phyloP scores from a whole-genome alignment of 2,113 vertebrate species.

The Gnathonemus echidnorhynchus region DNA sequence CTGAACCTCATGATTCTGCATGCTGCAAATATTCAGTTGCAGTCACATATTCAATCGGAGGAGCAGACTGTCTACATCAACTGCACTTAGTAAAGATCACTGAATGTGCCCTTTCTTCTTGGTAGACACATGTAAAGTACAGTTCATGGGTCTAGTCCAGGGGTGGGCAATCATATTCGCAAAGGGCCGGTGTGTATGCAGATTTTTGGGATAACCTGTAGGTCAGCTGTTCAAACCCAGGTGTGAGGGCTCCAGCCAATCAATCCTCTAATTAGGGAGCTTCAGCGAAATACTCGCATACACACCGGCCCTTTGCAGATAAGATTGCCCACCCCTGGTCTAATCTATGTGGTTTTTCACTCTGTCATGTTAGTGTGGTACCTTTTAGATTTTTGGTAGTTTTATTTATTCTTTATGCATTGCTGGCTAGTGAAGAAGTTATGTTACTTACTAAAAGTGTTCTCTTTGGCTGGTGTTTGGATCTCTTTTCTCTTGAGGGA shows the following conservation, averaged over 20 bases:
- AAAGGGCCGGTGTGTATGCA: no score
- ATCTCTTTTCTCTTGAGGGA: background rate
- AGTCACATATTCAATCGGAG: background rate
- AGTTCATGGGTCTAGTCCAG: background rate
- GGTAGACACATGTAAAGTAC: background rate
- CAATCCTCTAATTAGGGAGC: no score
- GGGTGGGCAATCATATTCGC: no score
- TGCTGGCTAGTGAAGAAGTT: background rate
- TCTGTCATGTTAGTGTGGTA: background rate
- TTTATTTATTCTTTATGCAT: background rate
- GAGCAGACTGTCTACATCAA: background rate
- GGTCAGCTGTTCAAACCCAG: no score
- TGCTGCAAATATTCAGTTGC: background rate
- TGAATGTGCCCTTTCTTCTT: background rate
- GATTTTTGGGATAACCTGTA: no score
- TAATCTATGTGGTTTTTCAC: background rate
- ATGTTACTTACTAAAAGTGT: background rate
- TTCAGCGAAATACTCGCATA: no score
- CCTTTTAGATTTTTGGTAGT: background rate
- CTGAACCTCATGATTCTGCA: background rate
- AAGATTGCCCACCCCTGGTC: background rate
- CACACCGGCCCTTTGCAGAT: no score
- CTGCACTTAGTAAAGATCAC: background rate
- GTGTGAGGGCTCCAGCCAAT: no score
- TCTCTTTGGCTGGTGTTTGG: background rate